Conservation (phyloP, 2,113 vertebrate species). For the Oncorhynchus kisutch region DNA sequence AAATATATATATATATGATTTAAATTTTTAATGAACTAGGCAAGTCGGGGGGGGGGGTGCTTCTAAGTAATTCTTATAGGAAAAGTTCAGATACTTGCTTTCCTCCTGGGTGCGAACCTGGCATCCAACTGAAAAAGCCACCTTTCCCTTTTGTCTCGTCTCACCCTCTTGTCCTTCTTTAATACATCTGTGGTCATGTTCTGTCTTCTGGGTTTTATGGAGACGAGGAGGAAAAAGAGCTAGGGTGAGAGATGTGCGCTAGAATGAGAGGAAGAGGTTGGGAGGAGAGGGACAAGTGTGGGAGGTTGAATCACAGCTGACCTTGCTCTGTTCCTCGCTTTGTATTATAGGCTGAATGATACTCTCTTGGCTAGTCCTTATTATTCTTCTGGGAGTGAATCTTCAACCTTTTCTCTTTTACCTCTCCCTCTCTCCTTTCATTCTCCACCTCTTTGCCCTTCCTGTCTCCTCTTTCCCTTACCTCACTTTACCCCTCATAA, state of each 20-base stretch:
- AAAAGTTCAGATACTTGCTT: background rate
- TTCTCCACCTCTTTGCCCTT: background rate
- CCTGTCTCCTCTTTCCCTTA: background rate
- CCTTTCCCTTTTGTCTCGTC: background rate
- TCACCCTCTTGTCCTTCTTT: background rate
- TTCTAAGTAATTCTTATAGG: background rate
- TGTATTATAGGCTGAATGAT: conserved; percentile 3
- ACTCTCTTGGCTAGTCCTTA: background rate
- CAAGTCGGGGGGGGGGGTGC: too few relatives aligned
- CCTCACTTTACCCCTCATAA: background rate
- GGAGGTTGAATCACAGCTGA: conserved; percentile 56
- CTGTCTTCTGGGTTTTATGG: background rate
- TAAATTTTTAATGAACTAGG: too few relatives aligned
- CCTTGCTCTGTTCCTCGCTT: conserved; percentile 55
- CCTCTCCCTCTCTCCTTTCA: background rate
- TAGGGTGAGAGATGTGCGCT: background rate
- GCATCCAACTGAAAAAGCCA: background rate
- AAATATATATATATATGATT: too few relatives aligned
- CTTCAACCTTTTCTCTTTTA: background rate
- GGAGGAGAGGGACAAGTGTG: conserved; percentile 22
- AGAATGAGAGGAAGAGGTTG: conserved; percentile 9
- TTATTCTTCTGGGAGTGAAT: background rate
- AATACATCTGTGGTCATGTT: background rate
- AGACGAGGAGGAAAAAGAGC: background rate
- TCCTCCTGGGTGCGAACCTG: background rate